Evolutionary conservation across 2,888 invertebrate species (phyloP).

Genomic region (Campoletis raptor): DNA sequence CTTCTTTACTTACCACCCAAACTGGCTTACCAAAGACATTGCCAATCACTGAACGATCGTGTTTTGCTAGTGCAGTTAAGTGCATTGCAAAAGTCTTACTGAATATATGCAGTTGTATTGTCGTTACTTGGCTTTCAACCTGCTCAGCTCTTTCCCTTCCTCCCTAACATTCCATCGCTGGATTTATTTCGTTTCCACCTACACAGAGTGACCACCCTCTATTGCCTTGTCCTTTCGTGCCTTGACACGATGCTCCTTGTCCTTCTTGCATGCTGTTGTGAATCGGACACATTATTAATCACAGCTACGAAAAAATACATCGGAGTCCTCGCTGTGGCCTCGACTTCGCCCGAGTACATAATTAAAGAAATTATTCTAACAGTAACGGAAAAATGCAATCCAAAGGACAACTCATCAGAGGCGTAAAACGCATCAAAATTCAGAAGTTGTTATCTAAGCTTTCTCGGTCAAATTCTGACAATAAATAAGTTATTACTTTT

Average conservation of each 20-base stretch:
- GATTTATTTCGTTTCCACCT: conserved; percentile 26
- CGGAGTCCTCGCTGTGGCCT: background rate
- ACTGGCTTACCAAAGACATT: background rate
- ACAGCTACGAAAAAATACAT: background rate
- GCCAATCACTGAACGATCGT: conserved; percentile 1
- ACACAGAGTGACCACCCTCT: conserved; percentile 3
- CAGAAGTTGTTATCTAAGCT: background rate
- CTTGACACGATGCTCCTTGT: conserved; percentile 39
- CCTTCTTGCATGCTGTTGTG: conserved; percentile 2
- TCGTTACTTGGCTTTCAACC: conserved; percentile 21
- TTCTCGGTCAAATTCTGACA: too few species aligned
- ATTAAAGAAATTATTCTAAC: background rate
- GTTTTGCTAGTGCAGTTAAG: background rate
- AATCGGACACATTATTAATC: background rate
- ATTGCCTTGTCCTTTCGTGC: conserved; percentile 47
- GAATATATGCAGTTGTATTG: conserved; percentile 26
- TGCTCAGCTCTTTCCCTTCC: conserved; percentile 21
- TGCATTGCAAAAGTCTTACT: conserved; percentile 19
- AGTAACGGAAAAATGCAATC: background rate
- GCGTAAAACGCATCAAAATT: background rate
- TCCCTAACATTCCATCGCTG: conserved; percentile 3
- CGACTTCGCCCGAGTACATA: background rate
- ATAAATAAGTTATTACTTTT: background rate
- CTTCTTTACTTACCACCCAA: background rate
- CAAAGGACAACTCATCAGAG: background rate